These are phyloP conservation scores for Sitodiplosis mosellana DNA, from an alignment of 1,140 invertebrate species.

Conservation along the genomic window DNA sequence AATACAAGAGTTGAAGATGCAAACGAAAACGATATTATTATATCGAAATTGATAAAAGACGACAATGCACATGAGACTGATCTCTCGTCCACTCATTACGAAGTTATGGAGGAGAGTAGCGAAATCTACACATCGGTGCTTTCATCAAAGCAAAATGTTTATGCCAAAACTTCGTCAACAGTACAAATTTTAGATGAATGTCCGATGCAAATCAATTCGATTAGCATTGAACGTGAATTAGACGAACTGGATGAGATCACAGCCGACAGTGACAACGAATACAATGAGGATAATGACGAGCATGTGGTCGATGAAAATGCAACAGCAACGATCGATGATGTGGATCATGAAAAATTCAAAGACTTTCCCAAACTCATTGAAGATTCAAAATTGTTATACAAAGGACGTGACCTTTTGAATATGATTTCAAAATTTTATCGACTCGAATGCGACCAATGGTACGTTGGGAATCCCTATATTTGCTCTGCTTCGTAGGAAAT, in stretches of 20 bases:
- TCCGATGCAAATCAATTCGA: not conserved
- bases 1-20: not conserved
- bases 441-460: conserved; percentile 1
- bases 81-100: no score
- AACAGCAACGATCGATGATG: not conserved
- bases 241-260: not conserved
- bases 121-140: no score
- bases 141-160: no score
- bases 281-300: not conserved
- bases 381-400: not conserved
- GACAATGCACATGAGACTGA: no score
- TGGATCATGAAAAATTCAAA: not conserved
- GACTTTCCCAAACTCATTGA: conserved; percentile 1
- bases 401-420: not conserved
- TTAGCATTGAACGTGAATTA: not conserved
- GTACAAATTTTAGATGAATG: not conserved
- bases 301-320: not conserved
- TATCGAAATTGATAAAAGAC: no score
- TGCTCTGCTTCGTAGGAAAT: no score
- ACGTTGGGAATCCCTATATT: not conserved
- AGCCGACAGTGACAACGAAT: not conserved
- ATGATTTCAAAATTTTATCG: conserved; percentile 3
- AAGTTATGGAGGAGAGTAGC: no score
- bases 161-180: no score
- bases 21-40: no score